phyloP scores from a whole-genome alignment of 2,113 vertebrate species.

The Callaeas wilsoni region DNA sequence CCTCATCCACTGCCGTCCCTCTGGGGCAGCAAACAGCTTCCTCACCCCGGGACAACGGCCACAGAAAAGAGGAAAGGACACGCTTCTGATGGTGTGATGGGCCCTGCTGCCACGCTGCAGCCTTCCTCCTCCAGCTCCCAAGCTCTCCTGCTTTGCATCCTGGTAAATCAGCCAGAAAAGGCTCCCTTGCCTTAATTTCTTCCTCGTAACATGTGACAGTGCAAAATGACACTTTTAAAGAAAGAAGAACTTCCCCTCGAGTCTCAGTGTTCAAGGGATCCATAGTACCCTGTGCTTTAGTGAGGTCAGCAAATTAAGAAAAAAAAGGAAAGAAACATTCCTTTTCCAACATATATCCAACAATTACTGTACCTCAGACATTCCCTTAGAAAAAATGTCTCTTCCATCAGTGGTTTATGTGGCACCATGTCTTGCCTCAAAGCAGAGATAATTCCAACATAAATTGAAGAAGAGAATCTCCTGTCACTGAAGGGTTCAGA shows the following conservation, averaged over 20 bases:
- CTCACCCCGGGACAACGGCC: background rate
- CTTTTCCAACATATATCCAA: background rate
- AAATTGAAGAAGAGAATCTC: background rate
- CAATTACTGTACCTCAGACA: constrained; percentile 49
- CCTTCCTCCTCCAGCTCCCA: background rate
- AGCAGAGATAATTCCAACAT: constrained; percentile 12
- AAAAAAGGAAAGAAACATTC: background rate
- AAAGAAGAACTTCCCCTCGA: background rate
- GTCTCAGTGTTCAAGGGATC: constrained; percentile 61
- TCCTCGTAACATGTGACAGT: background rate
- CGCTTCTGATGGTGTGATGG: background rate
- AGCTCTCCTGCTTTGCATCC: background rate
- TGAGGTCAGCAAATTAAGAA: constrained; percentile 35
- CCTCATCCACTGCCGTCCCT: background rate
- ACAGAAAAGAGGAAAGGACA: background rate
- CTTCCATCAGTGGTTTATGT: constrained; percentile 7
- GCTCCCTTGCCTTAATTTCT: background rate
- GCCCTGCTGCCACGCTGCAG: background rate
- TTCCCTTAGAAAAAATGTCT: background rate
- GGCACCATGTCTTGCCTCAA: constrained; percentile 14
- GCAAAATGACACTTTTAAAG: constrained; percentile 29
- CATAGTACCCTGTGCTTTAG: constrained; percentile 54
- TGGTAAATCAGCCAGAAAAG: background rate
- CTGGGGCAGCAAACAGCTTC: background rate
- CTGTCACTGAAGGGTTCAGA: background rate